Conservation (phyloP, 2,113 vertebrate species). For the Dinomys branickii region DNA sequence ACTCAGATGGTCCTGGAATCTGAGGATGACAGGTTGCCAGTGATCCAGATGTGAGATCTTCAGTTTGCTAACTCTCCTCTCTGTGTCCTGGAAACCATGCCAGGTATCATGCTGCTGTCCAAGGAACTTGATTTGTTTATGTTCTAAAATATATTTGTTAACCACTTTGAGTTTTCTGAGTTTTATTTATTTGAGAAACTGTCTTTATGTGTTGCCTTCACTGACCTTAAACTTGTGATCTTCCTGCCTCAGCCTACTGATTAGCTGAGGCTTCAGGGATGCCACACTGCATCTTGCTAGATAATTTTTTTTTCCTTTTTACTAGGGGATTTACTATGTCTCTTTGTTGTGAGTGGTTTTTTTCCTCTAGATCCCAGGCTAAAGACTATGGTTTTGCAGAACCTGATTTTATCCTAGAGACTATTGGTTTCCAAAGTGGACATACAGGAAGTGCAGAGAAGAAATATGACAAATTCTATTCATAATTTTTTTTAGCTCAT, state of each 20-base stretch:
- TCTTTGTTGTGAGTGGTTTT: no score
- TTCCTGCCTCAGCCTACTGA: neutral
- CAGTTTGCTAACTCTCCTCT: constrained; percentile 97
- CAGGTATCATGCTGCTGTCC: constrained; percentile 85
- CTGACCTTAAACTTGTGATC: neutral
- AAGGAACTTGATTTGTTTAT: neutral
- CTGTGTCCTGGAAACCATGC: constrained; percentile 96
- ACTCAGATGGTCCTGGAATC: constrained; percentile 97
- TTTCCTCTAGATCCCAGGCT: neutral
- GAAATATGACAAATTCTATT: constrained; percentile 11
- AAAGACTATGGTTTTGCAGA: neutral
- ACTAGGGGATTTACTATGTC: neutral
- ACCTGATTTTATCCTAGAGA: neutral
- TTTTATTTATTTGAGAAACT: neutral
- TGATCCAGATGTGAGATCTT: constrained; percentile 98
- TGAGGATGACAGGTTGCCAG: constrained; percentile 95
- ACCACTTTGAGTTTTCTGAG: constrained; percentile 13
- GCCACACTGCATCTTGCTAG: neutral
- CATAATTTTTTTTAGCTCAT: neutral
- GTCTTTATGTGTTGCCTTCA: neutral
- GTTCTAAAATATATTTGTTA: constrained; percentile 1
- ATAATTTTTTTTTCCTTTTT: neutral
- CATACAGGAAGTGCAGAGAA: neutral
- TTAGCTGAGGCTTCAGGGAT: neutral
- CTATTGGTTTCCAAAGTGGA: neutral